These are phyloP conservation scores for Arbacia lixula DNA, from an alignment of 53 echinoderm and acorn worm species.

Conservation along the genomic window DNA sequence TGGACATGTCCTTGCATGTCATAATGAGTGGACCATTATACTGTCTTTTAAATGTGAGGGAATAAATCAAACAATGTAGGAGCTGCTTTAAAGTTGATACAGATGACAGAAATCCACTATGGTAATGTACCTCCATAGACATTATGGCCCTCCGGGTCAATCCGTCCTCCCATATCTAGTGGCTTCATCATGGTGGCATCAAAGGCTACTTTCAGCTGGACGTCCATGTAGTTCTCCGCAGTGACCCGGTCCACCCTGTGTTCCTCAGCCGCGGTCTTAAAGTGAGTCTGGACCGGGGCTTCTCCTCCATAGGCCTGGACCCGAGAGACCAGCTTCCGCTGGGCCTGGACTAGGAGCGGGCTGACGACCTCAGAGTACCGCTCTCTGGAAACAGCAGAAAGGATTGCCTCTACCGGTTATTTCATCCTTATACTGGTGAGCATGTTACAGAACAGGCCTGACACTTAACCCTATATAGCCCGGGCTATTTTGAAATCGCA, in stretches of 20 bases:
- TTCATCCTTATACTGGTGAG: not conserved
- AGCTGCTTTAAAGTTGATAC: too few species aligned
- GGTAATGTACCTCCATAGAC: constrained; percentile 90
- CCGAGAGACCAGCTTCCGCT: constrained; percentile 87
- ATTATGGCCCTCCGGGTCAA: constrained; percentile 96
- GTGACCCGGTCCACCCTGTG: constrained; percentile 72
- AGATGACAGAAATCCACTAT: too few species aligned
- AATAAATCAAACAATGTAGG: too few species aligned
- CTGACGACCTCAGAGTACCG: constrained; percentile 91
- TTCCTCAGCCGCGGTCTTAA: constrained; percentile 57
- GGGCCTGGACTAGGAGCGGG: constrained; percentile 92
- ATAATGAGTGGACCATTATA: too few species aligned
- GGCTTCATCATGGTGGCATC: constrained; percentile 70
- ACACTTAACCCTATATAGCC: too few species aligned
- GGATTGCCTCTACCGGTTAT: not conserved
- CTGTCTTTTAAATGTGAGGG: too few species aligned
- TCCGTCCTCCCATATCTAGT: constrained; percentile 88
- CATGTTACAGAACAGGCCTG: not conserved
- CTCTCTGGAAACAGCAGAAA: constrained; percentile 78
- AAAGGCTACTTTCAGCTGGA: constrained; percentile 71
- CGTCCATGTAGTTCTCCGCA: constrained; percentile 86
- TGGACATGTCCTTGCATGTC: too few species aligned
- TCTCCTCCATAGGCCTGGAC: constrained; percentile 87
- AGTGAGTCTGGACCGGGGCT: constrained; percentile 85
- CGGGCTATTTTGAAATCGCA: too few species aligned